Evolutionary conservation across 2,113 vertebrate species (phyloP), one percentile per base, ranked within the genome.

Genomic region (Phyllostomus hastatus): DNA sequence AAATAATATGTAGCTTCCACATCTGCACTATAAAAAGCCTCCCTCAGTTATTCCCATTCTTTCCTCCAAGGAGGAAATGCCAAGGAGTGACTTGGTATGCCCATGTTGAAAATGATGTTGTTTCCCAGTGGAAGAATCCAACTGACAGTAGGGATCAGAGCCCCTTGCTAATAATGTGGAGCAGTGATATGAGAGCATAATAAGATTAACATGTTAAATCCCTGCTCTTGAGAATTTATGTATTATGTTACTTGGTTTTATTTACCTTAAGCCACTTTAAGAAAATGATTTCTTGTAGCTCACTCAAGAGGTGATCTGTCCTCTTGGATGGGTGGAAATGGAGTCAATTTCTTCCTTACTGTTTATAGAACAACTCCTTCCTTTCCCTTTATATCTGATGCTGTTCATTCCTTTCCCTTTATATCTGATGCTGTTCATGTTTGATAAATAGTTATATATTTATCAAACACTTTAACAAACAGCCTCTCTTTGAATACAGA

Each of bases 21-120:
- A 14, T 1, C 33, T 52, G 20, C 1, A 1, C 1, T n/a, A 35
- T n/a, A 19, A 33, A 33, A 75, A 46, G 3, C 28, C 5, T 48
- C 7, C 4, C 5, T 83, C 46, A n/a, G 22, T 66, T 24, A 48
- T 59, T 59, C 22, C 28, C 28, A 24, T 46, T 28, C 17, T 64
- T 14, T 46, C 4, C 70, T 43, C 22, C 20, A 64, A 52, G 14
- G 38, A 41, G 38, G 38, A 41, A 41, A 41, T 41, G 38, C 38
- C 38, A 41, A 41, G 38, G 4, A 41, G 33, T 79, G 12, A 10
- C 7, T 69, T 64, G 28, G 17, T n/a, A 35, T 16, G 17, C 31
- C 28, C 20, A 14, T 70, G 41, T 70, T 81, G 26, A 92, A 90
- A 92, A 41, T 38, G 20, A 67, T 38, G 6, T 1, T 80, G 6